A percentile compares a stretch with the other conserved stretches of the same genome.
phyloP scores from a whole-genome alignment of 1,140 invertebrate species.

The Phocides pigmalion region DNA sequence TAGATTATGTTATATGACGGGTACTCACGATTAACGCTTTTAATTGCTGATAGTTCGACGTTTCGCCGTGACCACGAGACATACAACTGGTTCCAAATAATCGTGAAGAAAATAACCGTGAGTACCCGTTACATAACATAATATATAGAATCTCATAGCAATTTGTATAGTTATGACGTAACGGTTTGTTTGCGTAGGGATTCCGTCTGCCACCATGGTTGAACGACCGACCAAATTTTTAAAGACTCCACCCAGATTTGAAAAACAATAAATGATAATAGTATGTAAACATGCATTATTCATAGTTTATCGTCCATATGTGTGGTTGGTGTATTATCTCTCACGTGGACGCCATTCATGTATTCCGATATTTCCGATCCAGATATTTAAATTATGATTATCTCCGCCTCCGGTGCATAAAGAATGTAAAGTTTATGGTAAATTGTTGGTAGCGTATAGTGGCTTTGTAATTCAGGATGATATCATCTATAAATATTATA shows the following conservation, averaged over 20 bases:
- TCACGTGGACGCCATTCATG: conserved; percentile 54
- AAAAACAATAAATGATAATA: conserved; percentile 64
- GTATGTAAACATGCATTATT: conserved; percentile 61
- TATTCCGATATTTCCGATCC: conserved; percentile 67
- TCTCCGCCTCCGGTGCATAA: conserved; percentile 48
- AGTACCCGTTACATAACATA: too few species aligned
- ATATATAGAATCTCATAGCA: conserved; percentile 2
- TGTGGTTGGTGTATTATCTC: conserved; percentile 49
- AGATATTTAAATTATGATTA: conserved; percentile 65
- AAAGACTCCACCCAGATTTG: conserved; percentile 63
- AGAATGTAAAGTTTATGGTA: conserved; percentile 48
- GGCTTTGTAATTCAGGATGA: conserved; percentile 28
- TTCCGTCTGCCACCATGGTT: conserved; percentile 44
- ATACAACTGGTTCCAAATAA: too few species aligned
- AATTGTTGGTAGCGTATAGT: conserved; percentile 40
- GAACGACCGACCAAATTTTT: conserved; percentile 74
- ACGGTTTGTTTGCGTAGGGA: conserved; percentile 33
- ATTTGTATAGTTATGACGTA: conserved; percentile 18
- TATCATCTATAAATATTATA: too few species aligned
- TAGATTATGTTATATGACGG: too few species aligned
- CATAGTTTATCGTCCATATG: conserved; percentile 59
- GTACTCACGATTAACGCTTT: too few species aligned
- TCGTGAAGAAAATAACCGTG: too few species aligned
- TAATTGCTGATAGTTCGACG: too few species aligned
- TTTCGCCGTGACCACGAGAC: too few species aligned